Conservation (phyloP, 2,888 invertebrate species). For the Papilio elwesi region DNA sequence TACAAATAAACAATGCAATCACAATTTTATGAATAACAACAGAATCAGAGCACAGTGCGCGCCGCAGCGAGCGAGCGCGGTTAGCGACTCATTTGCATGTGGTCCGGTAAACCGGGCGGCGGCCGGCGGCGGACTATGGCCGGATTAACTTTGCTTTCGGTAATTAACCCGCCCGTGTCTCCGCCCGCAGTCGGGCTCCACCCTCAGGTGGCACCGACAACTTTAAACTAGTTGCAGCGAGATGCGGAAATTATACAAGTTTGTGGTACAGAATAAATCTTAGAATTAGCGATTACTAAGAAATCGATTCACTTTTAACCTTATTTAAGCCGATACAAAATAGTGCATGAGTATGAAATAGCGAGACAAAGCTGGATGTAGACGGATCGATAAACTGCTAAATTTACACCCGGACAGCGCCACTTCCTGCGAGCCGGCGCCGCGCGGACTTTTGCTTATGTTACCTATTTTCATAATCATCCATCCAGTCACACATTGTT, state of each 20-base stretch:
- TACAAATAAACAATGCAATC: constrained; percentile 13
- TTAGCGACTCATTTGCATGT: constrained; percentile 25
- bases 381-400: constrained; percentile 33
- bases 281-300: not conserved
- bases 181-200: not conserved
- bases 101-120: constrained; percentile 30
- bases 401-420: constrained; percentile 19
- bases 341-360: not conserved
- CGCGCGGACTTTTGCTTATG: constrained; percentile 11
- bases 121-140: constrained; percentile 41
- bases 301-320: not conserved
- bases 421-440: not conserved
- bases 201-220: not conserved
- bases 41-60: constrained; percentile 7
- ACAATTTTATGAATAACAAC: not conserved
- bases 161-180: constrained; percentile 42
- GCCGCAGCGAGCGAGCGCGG: constrained; percentile 26
- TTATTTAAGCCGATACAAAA: too few relatives aligned
- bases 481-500: not conserved
- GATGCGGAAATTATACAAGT: not conserved
- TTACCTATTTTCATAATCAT: not conserved
- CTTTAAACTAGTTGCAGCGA: constrained; percentile 17
- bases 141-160: constrained; percentile 45
- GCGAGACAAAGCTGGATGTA: not conserved
- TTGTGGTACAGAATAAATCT: not conserved